Evolutionary conservation across 1,140 invertebrate species (phyloP), one percentile per base, ranked within the genome.

Genomic region (Drosophila murphyi): DNA sequence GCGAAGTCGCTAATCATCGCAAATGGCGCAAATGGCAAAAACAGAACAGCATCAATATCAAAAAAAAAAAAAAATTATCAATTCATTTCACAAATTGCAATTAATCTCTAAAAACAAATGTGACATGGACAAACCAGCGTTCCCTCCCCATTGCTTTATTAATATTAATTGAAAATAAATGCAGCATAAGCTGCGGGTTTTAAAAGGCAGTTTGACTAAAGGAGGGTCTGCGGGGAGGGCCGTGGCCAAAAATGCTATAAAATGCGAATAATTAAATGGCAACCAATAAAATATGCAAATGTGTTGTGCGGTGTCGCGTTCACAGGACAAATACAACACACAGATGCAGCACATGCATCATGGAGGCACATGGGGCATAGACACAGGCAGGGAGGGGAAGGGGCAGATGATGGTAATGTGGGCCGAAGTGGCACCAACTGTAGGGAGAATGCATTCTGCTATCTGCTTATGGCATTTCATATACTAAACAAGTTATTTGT

Each of bases 101-200:
- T 86, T 87, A 87, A 87, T 87, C 54, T 72, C 55, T 67, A 56
- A 79, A 48, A 79, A 81, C 68, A 80, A 63, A 71, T 64, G 54
- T 47, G 57, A 68, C 39, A 45, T 28, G 29, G 2, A 4, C 6
- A 50, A 12, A 52, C 43, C 32, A 39, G 35, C 41, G 4, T 29
- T 8, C 7, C 54, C n/a, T 4, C 39, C n/a, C 12, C 50, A 48
- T 41, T 41, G 85, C 85, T 78, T 81, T 89, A 85, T 89, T 85
- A 89, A 89, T 89, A 89, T 89, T 89, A 89, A 89, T 89, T 89
- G 80, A 89, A 88, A 89, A 89, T 89, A 89, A 89, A 89, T 89
- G 74, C 85, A 85, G 64, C 77, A 83, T 88, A 86, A 86, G 82
- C 78, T 72, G 71, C 59, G 60, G 48, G 71, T 82, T 70, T 69